Base-by-base conservation (phyloP, 2,113 vertebrate species). In the Entelurus aequoreus region DNA sequence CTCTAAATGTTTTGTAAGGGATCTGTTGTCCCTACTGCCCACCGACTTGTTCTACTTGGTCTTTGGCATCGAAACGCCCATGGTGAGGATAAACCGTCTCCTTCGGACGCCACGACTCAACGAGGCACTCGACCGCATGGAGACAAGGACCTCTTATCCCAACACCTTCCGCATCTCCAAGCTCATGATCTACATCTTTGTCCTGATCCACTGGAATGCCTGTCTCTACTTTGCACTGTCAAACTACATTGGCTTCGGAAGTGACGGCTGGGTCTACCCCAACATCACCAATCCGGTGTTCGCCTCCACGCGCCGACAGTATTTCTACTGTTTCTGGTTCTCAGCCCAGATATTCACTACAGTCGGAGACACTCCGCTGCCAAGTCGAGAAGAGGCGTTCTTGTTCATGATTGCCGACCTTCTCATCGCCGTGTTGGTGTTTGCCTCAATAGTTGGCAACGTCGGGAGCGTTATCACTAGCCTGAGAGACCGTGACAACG, bases 281-380 rank as follows among this genome's bases (percentile, higher is more conserved):
- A 92, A 94, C 55, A 82, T 87, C 5, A 81, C 86, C 0, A 0
- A 49, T 1, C 84, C 91, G 0, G 76, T 71, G n/a, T 94, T 90
- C 9, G 67, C 81, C 5, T 85, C 80, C 1, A 82, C 80, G 35
- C 80, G 88, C 6, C 91, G 89, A 28, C 93, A 92, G 73, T 98
- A 98, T 79, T 89, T 98, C 57, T 92, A 95, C 76, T 94, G 93
- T 81, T 95, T 96, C 84, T 95, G 95, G 90, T 92, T 97, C 80
- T 94, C 95, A 54, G 90, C 94, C 0, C 89, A 92, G 54, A 91
- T 97, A 66, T 90, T 98, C 48, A 89, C 94, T 75, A 98, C 89
- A 0, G 93, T 97, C 14, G 95, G 95, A 0, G 94, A 98, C 81
- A 93, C 89, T 0, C 94, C 94, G 0, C 3, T 60, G 0, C 92